Percentiles rank a stretch among this genome's conserved stretches.
Conservation (phyloP, 2,888 invertebrate species). For the Acrocyrtus sp. region DNA sequence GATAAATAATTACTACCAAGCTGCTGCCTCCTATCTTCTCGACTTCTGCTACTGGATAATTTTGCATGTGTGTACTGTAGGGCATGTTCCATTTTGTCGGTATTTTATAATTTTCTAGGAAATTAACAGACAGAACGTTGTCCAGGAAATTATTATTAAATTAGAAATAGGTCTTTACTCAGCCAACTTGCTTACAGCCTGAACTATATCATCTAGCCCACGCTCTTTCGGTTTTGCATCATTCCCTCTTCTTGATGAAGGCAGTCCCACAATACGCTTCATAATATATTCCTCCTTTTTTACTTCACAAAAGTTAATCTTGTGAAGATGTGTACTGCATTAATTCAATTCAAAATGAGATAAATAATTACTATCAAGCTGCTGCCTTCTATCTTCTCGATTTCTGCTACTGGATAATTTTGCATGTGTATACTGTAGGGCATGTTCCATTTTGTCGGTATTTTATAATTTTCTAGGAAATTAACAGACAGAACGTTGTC, state of each 20-base stretch:
- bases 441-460: neutral
- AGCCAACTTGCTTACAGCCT: conserved; percentile 25
- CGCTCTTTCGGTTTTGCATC: neutral
- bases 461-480: conserved; percentile 9
- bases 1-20: too few species aligned
- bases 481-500: conserved; percentile 25
- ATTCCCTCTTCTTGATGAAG: conserved; percentile 4
- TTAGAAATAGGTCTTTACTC: too few species aligned
- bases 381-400: neutral
- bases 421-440: neutral
- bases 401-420: neutral
- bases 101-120: conserved; percentile 6
- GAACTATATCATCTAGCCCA: conserved; percentile 30
- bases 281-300: too few species aligned
- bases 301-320: too few species aligned
- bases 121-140: conserved; percentile 24
- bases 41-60: neutral
- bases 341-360: too few species aligned
- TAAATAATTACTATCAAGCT: too few species aligned
- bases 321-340: too few species aligned
- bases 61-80: neutral
- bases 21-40: neutral
- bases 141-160: conserved; percentile 16
- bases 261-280: conserved; percentile 53
- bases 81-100: neutral